Evolutionary conservation across 2,888 invertebrate genomes (phyloP).

Genomic region (Strigamia maritima): DNA sequence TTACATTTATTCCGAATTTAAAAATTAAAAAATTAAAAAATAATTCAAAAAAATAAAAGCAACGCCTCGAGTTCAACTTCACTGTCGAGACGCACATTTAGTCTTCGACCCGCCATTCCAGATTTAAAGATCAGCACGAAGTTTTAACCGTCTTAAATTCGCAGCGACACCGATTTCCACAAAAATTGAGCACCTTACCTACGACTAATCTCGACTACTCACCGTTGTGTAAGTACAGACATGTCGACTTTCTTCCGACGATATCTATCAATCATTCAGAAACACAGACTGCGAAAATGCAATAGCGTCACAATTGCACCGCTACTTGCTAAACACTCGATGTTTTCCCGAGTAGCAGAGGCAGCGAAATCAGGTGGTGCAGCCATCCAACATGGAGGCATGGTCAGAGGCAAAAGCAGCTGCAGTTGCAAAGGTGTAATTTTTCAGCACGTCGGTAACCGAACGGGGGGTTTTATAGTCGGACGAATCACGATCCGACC

Average conservation of each 20-base stretch:
- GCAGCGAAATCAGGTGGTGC: not conserved
- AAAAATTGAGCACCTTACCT: not conserved
- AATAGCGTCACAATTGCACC: not conserved
- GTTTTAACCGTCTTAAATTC: no score
- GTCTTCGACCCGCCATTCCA: not conserved
- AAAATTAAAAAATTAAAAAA: not conserved
- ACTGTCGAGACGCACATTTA: not conserved
- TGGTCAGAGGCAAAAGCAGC: not conserved
- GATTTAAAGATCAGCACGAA: not conserved
- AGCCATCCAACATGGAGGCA: not conserved
- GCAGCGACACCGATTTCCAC: not conserved
- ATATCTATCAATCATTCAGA: not conserved
- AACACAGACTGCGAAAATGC: not conserved
- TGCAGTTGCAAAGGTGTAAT: not conserved
- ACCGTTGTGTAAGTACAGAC: not conserved
- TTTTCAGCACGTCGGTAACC: not conserved
- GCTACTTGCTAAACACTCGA: not conserved
- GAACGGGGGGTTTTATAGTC: not conserved
- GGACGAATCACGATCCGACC: not conserved
- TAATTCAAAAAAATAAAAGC: not conserved
- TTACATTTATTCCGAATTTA: not conserved
- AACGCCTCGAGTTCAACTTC: not conserved
- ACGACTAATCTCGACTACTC: not conserved
- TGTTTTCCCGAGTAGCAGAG: not conserved
- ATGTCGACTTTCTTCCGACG: not conserved